Conservation (phyloP, 1,140 invertebrate species). For the Leptoteleia sp. region DNA sequence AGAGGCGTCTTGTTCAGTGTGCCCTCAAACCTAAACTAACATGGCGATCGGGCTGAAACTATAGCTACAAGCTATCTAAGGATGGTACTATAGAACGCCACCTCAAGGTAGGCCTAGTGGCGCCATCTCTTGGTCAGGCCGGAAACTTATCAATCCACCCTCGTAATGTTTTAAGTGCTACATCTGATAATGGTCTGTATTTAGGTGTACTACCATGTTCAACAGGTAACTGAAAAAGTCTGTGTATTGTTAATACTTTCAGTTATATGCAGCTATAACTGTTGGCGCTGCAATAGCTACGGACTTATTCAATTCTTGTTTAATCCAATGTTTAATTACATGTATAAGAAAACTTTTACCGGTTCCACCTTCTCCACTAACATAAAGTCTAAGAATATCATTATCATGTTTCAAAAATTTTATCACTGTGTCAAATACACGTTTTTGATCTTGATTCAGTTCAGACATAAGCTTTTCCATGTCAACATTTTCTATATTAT, state of each 20-base stretch:
- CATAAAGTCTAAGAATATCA: slow-evolving; percentile 38
- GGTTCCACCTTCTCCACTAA: slow-evolving; percentile 51
- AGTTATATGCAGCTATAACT: slow-evolving; percentile 61
- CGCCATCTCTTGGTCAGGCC: too few species aligned
- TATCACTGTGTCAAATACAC: too few species aligned
- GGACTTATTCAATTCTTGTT: slow-evolving; percentile 42
- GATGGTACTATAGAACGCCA: too few species aligned
- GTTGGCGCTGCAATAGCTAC: slow-evolving; percentile 60
- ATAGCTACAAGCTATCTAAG: too few species aligned
- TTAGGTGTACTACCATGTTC: slow-evolving; percentile 44
- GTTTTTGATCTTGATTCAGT: slow-evolving; percentile 66
- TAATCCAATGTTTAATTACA: slow-evolving; percentile 33
- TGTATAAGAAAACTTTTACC: slow-evolving; percentile 59
- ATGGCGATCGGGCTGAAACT: too few species aligned
- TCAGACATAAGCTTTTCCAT: slow-evolving; percentile 45
- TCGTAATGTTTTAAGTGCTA: slow-evolving; percentile 10
- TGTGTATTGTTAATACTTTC: slow-evolving; percentile 63
- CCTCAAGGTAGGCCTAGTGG: too few species aligned
- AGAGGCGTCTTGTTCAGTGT: too few species aligned
- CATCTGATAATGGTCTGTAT: slow-evolving; percentile 47
- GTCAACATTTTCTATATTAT: slow-evolving; percentile 27
- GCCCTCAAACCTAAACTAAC: too few species aligned
- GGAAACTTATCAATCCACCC: too few species aligned
- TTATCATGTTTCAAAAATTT: slow-evolving; percentile 8
- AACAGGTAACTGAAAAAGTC: too few species aligned